Evolutionary conservation across 2,888 invertebrate genomes (phyloP).

Genomic region (Cybosia mesomella): DNA sequence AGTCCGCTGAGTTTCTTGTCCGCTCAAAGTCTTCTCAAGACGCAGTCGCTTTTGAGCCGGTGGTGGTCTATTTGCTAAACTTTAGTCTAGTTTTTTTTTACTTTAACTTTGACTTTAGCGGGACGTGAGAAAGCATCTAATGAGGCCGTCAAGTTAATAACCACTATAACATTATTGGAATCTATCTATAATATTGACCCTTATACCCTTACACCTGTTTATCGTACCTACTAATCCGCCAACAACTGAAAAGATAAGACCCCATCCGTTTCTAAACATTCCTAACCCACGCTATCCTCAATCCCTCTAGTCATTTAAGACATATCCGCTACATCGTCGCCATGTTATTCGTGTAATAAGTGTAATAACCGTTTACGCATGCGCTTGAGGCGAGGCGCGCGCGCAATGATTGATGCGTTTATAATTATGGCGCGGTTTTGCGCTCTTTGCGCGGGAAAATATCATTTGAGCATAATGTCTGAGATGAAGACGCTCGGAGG

Average conservation of each 20-base stretch:
- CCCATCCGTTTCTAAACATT: conserved; percentile 33
- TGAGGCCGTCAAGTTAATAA: no score
- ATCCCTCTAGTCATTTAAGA: conserved; percentile 53
- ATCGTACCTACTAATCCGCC: background rate
- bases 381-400: conserved; percentile 64
- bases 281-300: conserved; percentile 39
- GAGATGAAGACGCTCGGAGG: conserved; percentile 43
- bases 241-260: conserved; percentile 2
- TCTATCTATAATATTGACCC: no score
- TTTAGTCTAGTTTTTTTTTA: no score
- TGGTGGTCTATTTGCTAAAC: no score
- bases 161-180: no score
- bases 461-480: conserved; percentile 34
- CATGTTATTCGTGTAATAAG: conserved; percentile 67
- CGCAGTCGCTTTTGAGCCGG: no score
- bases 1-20: no score
- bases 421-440: conserved; percentile 80
- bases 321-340: conserved; percentile 53
- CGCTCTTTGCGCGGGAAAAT: conserved; percentile 60
- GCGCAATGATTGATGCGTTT: conserved; percentile 83
- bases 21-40: no score
- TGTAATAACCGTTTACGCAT: conserved; percentile 77
- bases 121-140: no score
- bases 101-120: no score
- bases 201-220: background rate